These are phyloP conservation scores for Nomada lathburiana DNA, from an alignment of 2,888 invertebrate species.

Conservation along the genomic window DNA sequence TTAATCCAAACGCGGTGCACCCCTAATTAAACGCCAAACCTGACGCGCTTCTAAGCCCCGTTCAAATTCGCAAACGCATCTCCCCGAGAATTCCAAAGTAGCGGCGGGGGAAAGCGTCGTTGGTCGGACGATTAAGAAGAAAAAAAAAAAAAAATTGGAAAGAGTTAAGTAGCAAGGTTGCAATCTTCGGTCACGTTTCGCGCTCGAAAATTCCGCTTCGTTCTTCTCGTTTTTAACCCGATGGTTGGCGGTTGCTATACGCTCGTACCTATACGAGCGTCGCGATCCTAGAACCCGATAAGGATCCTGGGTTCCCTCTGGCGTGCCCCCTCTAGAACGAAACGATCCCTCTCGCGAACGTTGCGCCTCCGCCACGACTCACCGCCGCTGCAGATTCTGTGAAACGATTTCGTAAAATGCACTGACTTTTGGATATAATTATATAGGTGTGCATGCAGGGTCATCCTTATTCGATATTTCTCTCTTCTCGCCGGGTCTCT, in stretches of 20 bases:
- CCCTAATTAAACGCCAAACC: slow-evolving; percentile 50
- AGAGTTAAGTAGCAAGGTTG: too few relatives aligned
- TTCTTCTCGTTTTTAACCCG: neutral
- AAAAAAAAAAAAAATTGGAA: too few relatives aligned
- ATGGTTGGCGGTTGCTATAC: slow-evolving; percentile 74
- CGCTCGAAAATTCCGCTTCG: slow-evolving; percentile 20
- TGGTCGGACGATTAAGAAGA: too few relatives aligned
- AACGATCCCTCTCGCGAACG: slow-evolving; percentile 70
- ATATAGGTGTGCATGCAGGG: neutral
- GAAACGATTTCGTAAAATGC: slow-evolving; percentile 22
- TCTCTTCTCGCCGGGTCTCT: neutral
- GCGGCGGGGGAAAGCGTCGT: too few relatives aligned
- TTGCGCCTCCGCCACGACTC: slow-evolving; percentile 69
- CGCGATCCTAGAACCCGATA: slow-evolving; percentile 80
- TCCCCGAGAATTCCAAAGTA: too few relatives aligned
- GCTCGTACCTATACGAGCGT: slow-evolving; percentile 71
- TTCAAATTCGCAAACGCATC: too few relatives aligned
- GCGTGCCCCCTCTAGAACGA: slow-evolving; percentile 44
- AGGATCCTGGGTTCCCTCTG: slow-evolving; percentile 64
- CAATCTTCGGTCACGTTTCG: too few relatives aligned
- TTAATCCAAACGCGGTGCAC: slow-evolving; percentile 52
- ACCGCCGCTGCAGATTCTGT: slow-evolving; percentile 42
- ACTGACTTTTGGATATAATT: neutral
- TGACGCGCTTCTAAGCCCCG: neutral
- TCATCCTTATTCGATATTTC: slow-evolving; percentile 6